Conservation (phyloP, 2,113 vertebrate species). For the Megaceryle torquata region DNA sequence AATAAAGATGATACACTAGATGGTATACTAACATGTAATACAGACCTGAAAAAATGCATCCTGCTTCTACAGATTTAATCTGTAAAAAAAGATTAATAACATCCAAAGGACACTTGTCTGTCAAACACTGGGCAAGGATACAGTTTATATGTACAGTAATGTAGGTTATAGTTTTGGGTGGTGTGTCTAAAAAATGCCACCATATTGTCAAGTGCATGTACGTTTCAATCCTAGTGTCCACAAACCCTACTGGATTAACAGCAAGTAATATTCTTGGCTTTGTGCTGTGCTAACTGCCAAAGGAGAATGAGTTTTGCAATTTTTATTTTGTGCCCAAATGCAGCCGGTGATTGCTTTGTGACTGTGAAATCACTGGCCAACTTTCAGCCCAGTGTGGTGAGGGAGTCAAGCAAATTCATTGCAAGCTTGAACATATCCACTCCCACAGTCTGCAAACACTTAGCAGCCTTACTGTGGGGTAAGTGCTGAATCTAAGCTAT, state of each 20-base stretch:
- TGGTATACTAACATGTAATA: neutral
- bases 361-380: neutral
- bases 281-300: neutral
- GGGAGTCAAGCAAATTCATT: neutral
- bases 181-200: neutral
- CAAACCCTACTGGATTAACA: neutral
- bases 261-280: neutral
- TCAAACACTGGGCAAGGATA: neutral
- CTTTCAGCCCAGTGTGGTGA: neutral
- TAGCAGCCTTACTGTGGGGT: neutral
- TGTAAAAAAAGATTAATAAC: neutral
- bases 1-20: neutral
- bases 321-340: neutral
- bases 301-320: neutral
- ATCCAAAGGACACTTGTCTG: neutral
- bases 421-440: neutral
- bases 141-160: neutral
- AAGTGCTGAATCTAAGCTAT: neutral
- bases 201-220: neutral
- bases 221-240: neutral
- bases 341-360: neutral
- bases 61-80: neutral
- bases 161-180: neutral
- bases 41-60: neutral
- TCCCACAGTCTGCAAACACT: neutral